Percentiles rank a stretch among this genome's conserved stretches.
Evolutionary conservation across 2,113 vertebrate species (phyloP).

Genomic region (Alexandromys fortis): DNA sequence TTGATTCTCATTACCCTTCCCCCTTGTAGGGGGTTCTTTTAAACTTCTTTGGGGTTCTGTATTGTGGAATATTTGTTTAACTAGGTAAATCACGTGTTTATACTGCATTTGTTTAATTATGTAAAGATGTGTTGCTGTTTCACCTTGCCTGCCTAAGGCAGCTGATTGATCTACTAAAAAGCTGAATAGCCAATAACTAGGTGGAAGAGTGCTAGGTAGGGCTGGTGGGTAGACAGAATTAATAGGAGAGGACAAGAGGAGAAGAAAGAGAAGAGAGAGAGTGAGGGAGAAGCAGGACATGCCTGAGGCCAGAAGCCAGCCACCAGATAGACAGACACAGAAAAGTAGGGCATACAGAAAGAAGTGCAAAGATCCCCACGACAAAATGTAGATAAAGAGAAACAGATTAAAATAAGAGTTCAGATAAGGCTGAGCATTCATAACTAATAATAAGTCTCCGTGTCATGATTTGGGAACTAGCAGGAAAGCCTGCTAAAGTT

Average conservation of each 20-base stretch:
- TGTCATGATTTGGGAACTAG: no score
- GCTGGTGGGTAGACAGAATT: neutral
- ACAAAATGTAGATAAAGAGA: neutral
- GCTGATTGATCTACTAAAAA: neutral
- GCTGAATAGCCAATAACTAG: neutral
- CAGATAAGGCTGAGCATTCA: neutral
- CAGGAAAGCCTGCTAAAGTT: neutral
- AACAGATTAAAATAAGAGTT: neutral
- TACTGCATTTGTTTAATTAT: neutral
- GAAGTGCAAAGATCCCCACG: neutral
- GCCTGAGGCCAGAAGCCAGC: neutral
- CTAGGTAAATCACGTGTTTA: neutral
- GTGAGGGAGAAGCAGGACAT: neutral
- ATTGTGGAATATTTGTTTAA: neutral
- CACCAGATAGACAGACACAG: neutral
- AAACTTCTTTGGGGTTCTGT: neutral
- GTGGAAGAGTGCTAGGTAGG: neutral
- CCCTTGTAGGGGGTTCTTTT: neutral
- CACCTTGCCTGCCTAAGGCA: neutral
- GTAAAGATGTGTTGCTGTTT: neutral
- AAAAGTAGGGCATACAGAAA: neutral
- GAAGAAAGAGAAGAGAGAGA: neutral
- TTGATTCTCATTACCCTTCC: neutral
- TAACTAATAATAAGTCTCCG: neutral
- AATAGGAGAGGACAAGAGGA: neutral